Conservation (phyloP, 1,140 invertebrate species). For the Pomacea maculata region DNA sequence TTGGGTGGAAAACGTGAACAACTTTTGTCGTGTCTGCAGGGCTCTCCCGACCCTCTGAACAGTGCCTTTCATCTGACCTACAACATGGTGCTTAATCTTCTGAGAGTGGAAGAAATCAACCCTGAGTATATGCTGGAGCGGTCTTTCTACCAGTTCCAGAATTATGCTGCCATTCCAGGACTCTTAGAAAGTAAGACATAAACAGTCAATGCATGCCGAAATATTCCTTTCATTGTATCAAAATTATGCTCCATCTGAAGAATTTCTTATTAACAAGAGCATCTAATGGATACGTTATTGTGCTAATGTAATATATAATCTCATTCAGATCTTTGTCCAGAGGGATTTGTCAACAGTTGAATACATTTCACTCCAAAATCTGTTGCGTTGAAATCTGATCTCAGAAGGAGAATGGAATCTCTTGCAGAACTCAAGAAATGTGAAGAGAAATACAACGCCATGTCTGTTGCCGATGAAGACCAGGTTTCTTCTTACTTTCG, state of each 20-base stretch:
- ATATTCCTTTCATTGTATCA: neutral
- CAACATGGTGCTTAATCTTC: slow-evolving; percentile 98
- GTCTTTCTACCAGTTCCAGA: slow-evolving; percentile 99
- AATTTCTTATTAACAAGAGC: too few relatives aligned
- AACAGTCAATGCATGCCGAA: neutral
- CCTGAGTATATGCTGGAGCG: slow-evolving; percentile 99
- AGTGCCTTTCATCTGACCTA: slow-evolving; percentile 99
- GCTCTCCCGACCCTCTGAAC: slow-evolving; percentile 94
- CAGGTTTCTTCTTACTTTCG: slow-evolving; percentile 85
- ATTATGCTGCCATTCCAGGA: slow-evolving; percentile 92
- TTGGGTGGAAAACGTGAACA: neutral
- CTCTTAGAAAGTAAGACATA: slow-evolving; percentile 75
- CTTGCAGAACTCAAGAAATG: slow-evolving; percentile 78
- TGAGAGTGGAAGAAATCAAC: slow-evolving; percentile 98
- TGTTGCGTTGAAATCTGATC: too few relatives aligned
- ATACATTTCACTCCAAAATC: too few relatives aligned
- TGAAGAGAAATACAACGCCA: slow-evolving; percentile 67
- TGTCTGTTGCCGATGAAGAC: slow-evolving; percentile 73
- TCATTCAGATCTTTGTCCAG: too few relatives aligned
- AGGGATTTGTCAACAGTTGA: too few relatives aligned
- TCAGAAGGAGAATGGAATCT: slow-evolving; percentile 17
- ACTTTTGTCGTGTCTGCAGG: slow-evolving; percentile 62
- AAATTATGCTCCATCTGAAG: neutral
- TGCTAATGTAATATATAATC: too few relatives aligned
- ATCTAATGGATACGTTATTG: too few relatives aligned